A percentile compares a stretch with the other conserved stretches of the same genome.
phyloP scores from a whole-genome alignment of 2,797 vertebrate genomes.

The Typhlichthys eigenmanni region DNA sequence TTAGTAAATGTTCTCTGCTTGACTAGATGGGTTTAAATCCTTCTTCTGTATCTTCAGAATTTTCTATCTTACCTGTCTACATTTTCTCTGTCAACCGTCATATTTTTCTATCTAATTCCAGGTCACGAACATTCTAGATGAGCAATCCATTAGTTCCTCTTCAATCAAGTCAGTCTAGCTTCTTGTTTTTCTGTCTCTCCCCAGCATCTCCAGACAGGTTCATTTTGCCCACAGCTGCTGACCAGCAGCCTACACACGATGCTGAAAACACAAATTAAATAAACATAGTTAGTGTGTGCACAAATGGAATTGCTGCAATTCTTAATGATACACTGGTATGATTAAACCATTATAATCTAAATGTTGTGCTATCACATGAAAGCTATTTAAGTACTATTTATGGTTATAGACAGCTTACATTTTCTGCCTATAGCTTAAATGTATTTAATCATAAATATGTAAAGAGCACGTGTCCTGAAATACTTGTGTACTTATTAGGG shows the following conservation, averaged over 20 bases:
- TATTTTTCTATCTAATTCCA: constrained; percentile 64
- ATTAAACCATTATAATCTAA: not conserved
- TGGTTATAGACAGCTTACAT: not conserved
- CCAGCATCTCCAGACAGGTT: constrained; percentile 63
- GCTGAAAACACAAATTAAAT: constrained; percentile 63
- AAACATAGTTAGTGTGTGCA: constrained; percentile 20
- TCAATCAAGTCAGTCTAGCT: constrained; percentile 56
- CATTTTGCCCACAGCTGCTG: constrained; percentile 52
- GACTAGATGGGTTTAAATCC: constrained; percentile 38
- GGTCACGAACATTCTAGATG: constrained; percentile 64
- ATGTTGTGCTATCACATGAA: not conserved
- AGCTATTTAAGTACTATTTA: not conserved
- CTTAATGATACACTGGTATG: not conserved
- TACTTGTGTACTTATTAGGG: not conserved
- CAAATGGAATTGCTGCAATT: constrained; percentile 6
- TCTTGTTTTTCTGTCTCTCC: constrained; percentile 47
- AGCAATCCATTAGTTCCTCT: constrained; percentile 71
- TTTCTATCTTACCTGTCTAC: constrained; percentile 57
- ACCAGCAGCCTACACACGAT: constrained; percentile 46
- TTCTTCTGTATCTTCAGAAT: constrained; percentile 37
- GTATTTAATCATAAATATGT: constrained; percentile 1
- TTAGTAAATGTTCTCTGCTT: constrained; percentile 37
- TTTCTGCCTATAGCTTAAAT: constrained; percentile 1
- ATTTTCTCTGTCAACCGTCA: constrained; percentile 57
- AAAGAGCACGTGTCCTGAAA: not conserved